Percentiles rank a stretch among this genome's conserved stretches.
Evolutionary conservation across 2,888 invertebrate species (phyloP).

Genomic region (Lithophane socia): DNA sequence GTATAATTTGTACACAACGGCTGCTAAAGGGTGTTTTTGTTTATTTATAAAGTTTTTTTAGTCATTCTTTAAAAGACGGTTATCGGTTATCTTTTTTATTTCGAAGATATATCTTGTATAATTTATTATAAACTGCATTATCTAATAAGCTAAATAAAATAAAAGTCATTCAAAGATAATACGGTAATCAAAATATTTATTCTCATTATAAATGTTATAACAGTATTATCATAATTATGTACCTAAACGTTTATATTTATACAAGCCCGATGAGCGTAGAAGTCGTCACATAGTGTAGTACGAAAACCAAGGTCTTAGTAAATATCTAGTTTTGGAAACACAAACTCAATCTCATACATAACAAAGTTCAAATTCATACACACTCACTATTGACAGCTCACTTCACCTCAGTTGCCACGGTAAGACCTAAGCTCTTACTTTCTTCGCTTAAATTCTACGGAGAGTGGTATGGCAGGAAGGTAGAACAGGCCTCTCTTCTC

Average conservation of each 20-base stretch:
- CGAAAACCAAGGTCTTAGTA: background rate
- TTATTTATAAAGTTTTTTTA: no score
- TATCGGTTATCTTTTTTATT: no score
- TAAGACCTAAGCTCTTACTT: background rate
- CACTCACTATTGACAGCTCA: no score
- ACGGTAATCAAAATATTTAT: slow-evolving; percentile 14
- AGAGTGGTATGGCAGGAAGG: slow-evolving; percentile 57
- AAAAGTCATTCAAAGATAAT: background rate
- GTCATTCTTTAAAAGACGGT: no score
- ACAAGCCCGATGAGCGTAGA: background rate
- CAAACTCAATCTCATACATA: background rate
- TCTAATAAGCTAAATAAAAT: background rate
- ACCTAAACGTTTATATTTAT: slow-evolving; percentile 4
- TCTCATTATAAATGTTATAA: slow-evolving; percentile 8
- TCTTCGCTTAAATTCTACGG: slow-evolving; percentile 57
- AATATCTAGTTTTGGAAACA: background rate
- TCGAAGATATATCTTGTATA: no score
- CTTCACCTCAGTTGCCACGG: background rate
- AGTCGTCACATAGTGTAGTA: background rate
- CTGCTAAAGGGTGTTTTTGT: no score
- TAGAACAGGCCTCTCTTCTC: slow-evolving; percentile 65
- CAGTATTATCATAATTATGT: slow-evolving; percentile 8
- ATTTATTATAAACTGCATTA: background rate
- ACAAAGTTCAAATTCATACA: slow-evolving; percentile 8
- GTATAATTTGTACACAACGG: no score